These are phyloP conservation scores for Telmatochromis brichardi DNA, from an alignment of 2,113 vertebrate species.

Conservation along the genomic window DNA sequence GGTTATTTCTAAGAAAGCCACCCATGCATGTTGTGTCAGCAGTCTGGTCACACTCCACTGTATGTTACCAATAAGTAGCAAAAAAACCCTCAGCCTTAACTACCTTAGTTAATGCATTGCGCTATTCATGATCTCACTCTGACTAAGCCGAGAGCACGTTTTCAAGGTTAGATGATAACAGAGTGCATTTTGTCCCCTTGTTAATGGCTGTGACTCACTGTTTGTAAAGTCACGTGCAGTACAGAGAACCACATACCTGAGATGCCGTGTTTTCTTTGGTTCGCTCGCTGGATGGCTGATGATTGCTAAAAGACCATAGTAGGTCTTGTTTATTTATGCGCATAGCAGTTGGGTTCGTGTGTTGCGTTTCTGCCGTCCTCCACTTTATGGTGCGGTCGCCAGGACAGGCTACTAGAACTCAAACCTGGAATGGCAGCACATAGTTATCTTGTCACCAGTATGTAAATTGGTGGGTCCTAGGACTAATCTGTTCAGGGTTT, in stretches of 20 bases:
- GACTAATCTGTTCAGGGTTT: not conserved
- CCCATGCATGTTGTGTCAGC: not conserved
- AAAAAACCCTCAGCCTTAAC: not conserved
- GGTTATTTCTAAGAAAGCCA: not conserved
- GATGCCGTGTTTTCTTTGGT: not conserved
- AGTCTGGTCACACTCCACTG: not conserved
- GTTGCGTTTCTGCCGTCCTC: not conserved
- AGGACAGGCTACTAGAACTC: not conserved
- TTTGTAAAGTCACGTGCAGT: not conserved
- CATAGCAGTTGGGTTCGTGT: not conserved
- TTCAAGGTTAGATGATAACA: not conserved
- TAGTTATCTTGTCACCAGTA: conserved; percentile 12
- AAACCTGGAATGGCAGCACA: not conserved
- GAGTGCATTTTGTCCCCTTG: not conserved
- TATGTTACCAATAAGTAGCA: not conserved
- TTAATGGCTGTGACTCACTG: conserved; percentile 1
- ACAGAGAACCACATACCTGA: conserved; percentile 3
- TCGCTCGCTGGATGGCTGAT: not conserved
- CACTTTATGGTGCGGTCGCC: not conserved
- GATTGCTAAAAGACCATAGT: not conserved
- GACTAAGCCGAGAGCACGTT: not conserved
- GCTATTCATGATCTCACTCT: not conserved
- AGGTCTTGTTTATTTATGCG: not conserved
- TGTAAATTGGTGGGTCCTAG: not conserved
- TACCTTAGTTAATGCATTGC: not conserved